Percentiles rank a stretch among this genome's conserved stretches.
Evolutionary conservation across 2,888 invertebrate genomes (phyloP).

Genomic region (Dinocampus coccinellae): DNA sequence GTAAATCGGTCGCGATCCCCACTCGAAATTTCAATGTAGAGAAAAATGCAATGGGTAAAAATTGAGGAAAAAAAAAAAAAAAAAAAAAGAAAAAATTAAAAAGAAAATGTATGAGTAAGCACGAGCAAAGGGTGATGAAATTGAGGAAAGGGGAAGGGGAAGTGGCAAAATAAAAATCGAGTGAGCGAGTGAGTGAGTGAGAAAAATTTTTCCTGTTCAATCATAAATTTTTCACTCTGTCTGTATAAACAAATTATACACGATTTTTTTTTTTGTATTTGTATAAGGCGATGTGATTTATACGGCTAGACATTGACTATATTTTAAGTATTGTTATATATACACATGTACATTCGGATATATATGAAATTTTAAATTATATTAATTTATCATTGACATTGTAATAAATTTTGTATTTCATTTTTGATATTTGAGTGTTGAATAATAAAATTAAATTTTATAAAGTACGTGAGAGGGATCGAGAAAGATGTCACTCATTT

Average conservation of each 20-base stretch:
- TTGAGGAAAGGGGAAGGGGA: no score
- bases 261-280: background rate
- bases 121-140: no score
- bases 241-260: background rate
- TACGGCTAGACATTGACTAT: background rate
- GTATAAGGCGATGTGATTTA: background rate
- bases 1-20: slow-evolving; percentile 54
- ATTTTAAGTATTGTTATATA: background rate
- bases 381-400: background rate
- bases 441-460: no score
- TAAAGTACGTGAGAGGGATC: no score
- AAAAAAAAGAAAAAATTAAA: slow-evolving; percentile 13
- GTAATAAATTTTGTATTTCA: background rate
- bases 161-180: no score
- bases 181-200: no score
- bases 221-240: background rate
- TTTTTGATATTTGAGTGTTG: no score
- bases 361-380: background rate
- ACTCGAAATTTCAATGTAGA: slow-evolving; percentile 22
- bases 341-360: background rate
- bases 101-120: background rate
- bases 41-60: slow-evolving; percentile 30
- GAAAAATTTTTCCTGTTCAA: background rate
- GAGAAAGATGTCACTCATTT: no score
- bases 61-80: slow-evolving; percentile 20